phyloP scores from a whole-genome alignment of 2,888 invertebrate genomes.

The Adineta ricciae region DNA sequence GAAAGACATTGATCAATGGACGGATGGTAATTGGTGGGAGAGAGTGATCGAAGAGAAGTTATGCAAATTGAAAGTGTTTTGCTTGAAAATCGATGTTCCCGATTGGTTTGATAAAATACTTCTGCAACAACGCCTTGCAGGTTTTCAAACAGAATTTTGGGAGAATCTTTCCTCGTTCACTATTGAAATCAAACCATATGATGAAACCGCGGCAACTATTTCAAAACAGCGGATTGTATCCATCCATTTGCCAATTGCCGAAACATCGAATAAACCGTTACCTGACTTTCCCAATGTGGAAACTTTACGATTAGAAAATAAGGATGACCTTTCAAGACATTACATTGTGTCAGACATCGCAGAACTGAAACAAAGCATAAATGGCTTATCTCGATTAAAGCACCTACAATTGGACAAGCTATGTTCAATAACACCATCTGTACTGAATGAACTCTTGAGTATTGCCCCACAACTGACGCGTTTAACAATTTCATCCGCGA shows the following conservation, averaged over 20 bases:
- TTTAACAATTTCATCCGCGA: background rate
- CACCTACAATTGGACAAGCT: background rate
- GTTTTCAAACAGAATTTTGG: background rate
- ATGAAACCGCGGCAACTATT: background rate
- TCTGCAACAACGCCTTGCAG: background rate
- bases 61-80: background rate
- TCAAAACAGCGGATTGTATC: background rate
- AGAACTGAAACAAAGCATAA: background rate
- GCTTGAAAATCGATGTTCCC: background rate
- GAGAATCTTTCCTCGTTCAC: background rate
- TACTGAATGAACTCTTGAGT: background rate
- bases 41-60: background rate
- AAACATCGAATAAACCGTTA: background rate
- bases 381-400: background rate
- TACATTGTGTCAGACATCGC: background rate
- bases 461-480: background rate
- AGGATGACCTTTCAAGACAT: accelerated
- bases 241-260: background rate
- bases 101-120: background rate
- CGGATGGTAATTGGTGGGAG: background rate
- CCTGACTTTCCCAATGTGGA: background rate
- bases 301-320: background rate
- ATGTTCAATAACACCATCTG: background rate
- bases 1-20: background rate
- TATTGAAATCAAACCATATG: background rate